Evolutionary conservation across 2,113 vertebrate genomes (phyloP).

Genomic region (Brevimyrus niger): DNA sequence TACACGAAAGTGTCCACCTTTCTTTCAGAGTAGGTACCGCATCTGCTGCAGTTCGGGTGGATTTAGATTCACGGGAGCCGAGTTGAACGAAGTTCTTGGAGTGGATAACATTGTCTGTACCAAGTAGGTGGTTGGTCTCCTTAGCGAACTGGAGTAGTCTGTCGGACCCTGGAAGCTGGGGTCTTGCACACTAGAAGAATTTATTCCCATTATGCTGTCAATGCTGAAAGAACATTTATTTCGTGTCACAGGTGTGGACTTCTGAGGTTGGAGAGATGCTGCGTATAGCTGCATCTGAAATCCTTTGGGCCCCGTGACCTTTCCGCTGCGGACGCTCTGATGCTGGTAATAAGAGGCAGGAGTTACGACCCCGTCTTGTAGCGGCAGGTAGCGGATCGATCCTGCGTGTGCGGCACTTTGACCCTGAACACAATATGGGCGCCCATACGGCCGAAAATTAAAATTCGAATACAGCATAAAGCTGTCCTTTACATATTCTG

Average conservation of each 20-base stretch:
- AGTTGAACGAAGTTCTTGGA: slow-evolving; percentile 42
- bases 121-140: slow-evolving; percentile 41
- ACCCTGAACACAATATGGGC: slow-evolving; percentile 49
- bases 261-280: slow-evolving; percentile 11
- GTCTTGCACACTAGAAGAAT: slow-evolving; percentile 24
- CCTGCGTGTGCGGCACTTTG: slow-evolving; percentile 44
- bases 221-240: slow-evolving; percentile 68
- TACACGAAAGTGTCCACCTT: background rate
- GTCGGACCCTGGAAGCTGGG: slow-evolving; percentile 18
- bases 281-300: slow-evolving; percentile 34
- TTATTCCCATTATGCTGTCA: slow-evolving; percentile 67
- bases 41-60: slow-evolving; percentile 29
- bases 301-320: slow-evolving; percentile 35
- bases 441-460: slow-evolving; percentile 52
- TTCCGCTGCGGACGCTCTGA: slow-evolving; percentile 31
- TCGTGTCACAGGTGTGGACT: slow-evolving; percentile 28
- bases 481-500: slow-evolving; percentile 51
- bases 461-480: slow-evolving; percentile 56
- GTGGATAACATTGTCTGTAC: slow-evolving; percentile 50
- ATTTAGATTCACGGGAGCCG: slow-evolving; percentile 24
- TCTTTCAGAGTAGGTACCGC: background rate
- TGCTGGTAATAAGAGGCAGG: slow-evolving; percentile 43
- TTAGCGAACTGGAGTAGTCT: slow-evolving; percentile 41
- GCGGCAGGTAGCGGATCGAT: slow-evolving; percentile 46
- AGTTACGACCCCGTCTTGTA: slow-evolving; percentile 46